These are phyloP conservation scores for Diachasmimorpha longicaudata DNA, from an alignment of 1,140 invertebrate genomes.

Conservation along the genomic window DNA sequence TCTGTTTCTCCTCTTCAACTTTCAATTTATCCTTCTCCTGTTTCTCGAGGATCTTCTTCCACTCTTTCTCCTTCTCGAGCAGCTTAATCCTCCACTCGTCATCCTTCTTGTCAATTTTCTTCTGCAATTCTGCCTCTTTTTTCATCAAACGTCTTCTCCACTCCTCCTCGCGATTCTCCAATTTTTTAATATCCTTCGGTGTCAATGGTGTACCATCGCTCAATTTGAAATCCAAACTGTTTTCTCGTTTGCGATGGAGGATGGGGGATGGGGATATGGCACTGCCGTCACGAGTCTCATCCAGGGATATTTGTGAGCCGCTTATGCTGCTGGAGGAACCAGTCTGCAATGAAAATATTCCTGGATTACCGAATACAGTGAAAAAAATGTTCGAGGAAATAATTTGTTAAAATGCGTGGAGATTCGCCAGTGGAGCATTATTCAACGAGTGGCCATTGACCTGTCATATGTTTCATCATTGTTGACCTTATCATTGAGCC, in stretches of 20 bases:
- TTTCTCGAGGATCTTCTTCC: conserved; percentile 67
- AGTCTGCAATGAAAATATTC: conserved; percentile 37
- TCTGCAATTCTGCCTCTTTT: conserved; percentile 66
- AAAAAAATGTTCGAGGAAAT: no score
- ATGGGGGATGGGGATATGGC: conserved; percentile 39
- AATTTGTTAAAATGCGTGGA: no score
- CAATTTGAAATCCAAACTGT: conserved; percentile 51
- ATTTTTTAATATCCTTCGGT: conserved; percentile 58
- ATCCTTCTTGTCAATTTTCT: conserved; percentile 66
- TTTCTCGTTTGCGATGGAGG: conserved; percentile 45
- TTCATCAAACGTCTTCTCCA: conserved; percentile 61
- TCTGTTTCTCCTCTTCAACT: conserved; percentile 67
- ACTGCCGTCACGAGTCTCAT: conserved; percentile 51
- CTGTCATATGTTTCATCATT: no score
- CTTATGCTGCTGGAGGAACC: conserved; percentile 70
- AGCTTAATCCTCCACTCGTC: conserved; percentile 61
- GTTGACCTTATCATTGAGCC: no score
- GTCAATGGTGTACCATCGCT: conserved; percentile 53
- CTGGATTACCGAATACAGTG: no score
- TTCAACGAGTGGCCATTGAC: background rate
- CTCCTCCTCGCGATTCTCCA: conserved; percentile 64
- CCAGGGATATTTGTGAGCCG: conserved; percentile 57
- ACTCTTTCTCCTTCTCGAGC: conserved; percentile 70
- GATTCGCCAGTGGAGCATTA: no score
- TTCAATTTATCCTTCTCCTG: conserved; percentile 64